Conservation (phyloP, 2,113 vertebrate species). For the Myanophis thanlyinensis region DNA sequence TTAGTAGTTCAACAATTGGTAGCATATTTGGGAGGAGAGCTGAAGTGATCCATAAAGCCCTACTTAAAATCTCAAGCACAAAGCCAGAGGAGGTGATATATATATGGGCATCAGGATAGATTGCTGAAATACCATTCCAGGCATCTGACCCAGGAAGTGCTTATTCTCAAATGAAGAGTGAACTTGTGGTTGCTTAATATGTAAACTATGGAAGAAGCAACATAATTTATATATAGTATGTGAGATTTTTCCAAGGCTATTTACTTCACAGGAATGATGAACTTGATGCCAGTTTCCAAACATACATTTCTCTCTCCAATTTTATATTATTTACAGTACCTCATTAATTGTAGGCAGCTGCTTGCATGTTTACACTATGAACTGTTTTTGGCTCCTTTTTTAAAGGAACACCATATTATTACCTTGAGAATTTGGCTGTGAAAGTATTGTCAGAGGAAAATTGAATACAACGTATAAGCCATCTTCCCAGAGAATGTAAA, state of each 20-base stretch:
- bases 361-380: background rate
- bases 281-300: conserved; percentile 16
- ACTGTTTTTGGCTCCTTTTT: background rate
- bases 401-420: background rate
- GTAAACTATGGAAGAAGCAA: background rate
- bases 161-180: conserved; percentile 13
- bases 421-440: background rate
- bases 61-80: background rate
- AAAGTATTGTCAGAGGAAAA: background rate
- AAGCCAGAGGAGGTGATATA: background rate
- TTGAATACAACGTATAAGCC: background rate
- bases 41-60: background rate
- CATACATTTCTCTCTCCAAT: conserved; percentile 19
- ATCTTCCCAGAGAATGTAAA: background rate
- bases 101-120: background rate
- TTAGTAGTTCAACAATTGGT: conserved; percentile 10
- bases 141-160: rapidly evolving
- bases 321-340: background rate
- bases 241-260: conserved; percentile 24
- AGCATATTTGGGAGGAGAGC: conserved; percentile 48
- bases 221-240: background rate
- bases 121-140: conserved; percentile 14
- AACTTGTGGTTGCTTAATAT: background rate
- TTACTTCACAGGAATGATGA: background rate
- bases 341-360: background rate